Evolutionary conservation across 2,797 vertebrate species (phyloP).

Genomic region (Acrossocheilus fasciatus): DNA sequence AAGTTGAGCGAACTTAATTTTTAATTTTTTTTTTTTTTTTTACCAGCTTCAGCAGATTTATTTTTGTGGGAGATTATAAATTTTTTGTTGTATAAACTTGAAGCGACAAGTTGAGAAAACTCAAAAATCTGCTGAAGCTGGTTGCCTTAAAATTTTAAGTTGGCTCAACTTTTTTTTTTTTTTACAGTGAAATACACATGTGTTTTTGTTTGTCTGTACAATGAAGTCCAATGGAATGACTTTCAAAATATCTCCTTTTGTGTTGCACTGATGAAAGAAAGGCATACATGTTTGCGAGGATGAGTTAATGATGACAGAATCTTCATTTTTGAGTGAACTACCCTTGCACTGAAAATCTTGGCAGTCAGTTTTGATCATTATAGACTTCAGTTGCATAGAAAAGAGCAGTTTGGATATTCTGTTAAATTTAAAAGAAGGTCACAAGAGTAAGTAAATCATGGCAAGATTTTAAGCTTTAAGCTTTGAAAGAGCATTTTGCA

Average conservation of each 20-base stretch:
- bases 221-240: background rate
- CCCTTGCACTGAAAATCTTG: background rate
- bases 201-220: background rate
- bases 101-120: too few species aligned
- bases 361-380: background rate
- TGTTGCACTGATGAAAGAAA: background rate
- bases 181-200: too few species aligned
- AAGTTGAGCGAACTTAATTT: too few species aligned
- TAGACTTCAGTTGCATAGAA: background rate
- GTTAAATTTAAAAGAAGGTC: background rate
- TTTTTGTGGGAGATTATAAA: too few species aligned
- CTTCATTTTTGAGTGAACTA: background rate
- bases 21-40: too few species aligned
- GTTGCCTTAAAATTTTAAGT: too few species aligned
- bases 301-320: background rate
- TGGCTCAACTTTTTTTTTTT: too few species aligned
- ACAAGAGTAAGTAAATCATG: background rate
- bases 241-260: background rate
- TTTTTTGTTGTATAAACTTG: too few species aligned
- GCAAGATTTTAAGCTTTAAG: conserved; percentile 1
- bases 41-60: too few species aligned
- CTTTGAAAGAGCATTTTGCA: background rate
- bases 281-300: background rate
- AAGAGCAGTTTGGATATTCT: background rate
- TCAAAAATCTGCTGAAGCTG: too few species aligned